Percentiles rank a stretch among this genome's conserved stretches.
phyloP scores from a whole-genome alignment of 2,888 invertebrate species.

The Sinelater perroti region DNA sequence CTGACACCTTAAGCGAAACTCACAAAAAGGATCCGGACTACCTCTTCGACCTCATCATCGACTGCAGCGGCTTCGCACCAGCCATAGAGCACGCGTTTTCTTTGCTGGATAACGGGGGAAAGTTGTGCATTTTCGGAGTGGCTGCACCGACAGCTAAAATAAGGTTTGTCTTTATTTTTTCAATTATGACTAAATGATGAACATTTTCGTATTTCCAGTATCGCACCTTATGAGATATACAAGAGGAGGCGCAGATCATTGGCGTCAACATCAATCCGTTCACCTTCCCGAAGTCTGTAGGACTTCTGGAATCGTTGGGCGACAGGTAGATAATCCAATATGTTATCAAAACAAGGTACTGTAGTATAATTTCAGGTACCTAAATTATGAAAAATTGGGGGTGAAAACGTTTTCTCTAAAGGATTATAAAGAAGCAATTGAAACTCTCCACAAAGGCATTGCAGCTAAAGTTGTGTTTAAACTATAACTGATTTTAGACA shows the following conservation, averaged over 20 bases:
- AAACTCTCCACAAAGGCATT: slow-evolving; percentile 64
- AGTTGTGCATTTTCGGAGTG: slow-evolving; percentile 75
- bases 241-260: slow-evolving; percentile 68
- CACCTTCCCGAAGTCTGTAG: slow-evolving; percentile 71
- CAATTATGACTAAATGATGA: neutral
- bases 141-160: slow-evolving; percentile 65
- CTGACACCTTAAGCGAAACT: slow-evolving; percentile 63
- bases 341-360: neutral
- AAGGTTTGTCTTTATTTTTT: slow-evolving; percentile 36
- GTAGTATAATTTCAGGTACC: slow-evolving; percentile 59
- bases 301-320: slow-evolving; percentile 71
- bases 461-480: slow-evolving; percentile 71
- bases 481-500: too few relatives aligned
- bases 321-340: slow-evolving; percentile 59
- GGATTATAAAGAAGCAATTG: slow-evolving; percentile 65
- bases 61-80: slow-evolving; percentile 76
- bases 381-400: slow-evolving; percentile 68
- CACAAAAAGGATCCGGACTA: slow-evolving; percentile 56
- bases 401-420: slow-evolving; percentile 65
- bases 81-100: slow-evolving; percentile 72
- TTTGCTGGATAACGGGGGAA: slow-evolving; percentile 68
- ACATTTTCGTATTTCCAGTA: slow-evolving; percentile 60
- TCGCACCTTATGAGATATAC: slow-evolving; percentile 68
- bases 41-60: slow-evolving; percentile 72
- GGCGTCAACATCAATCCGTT: slow-evolving; percentile 75